Percentiles rank a stretch among this genome's conserved stretches.
phyloP scores from a whole-genome alignment of 1,140 invertebrate species.

The Onthophagus taurus region DNA sequence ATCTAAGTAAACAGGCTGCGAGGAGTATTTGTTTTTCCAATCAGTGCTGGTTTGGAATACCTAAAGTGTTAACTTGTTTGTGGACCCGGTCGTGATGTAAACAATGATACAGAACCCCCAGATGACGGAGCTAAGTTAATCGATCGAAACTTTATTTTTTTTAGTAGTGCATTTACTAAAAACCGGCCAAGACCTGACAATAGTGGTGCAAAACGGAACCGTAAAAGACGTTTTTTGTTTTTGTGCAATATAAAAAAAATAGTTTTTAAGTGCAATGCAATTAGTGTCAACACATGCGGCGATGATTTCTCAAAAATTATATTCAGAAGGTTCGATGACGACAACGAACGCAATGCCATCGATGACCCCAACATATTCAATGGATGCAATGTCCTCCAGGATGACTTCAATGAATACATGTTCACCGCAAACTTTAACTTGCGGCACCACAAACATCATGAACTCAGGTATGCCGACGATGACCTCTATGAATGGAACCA shows the following conservation, averaged over 20 bases:
- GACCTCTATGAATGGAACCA: constrained; percentile 51
- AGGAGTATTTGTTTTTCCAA: constrained; percentile 41
- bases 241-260: constrained; percentile 1
- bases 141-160: constrained; percentile 20
- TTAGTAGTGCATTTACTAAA: constrained; percentile 1
- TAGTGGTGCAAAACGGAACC: constrained; percentile 19
- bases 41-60: constrained; percentile 40
- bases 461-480: constrained; percentile 48
- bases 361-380: constrained; percentile 63
- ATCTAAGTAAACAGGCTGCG: constrained; percentile 40
- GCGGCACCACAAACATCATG: constrained; percentile 51
- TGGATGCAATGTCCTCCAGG: constrained; percentile 67
- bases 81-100: constrained; percentile 39
- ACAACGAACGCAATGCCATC: constrained; percentile 41
- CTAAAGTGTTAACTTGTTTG: constrained; percentile 41
- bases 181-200: not conserved
- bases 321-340: constrained; percentile 38
- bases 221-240: constrained; percentile 2
- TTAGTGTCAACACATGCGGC: constrained; percentile 5
- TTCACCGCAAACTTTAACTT: constrained; percentile 51
- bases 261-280: constrained; percentile 6
- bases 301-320: constrained; percentile 42
- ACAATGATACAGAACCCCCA: constrained; percentile 39
- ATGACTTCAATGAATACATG: constrained; percentile 57
- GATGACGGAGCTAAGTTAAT: constrained; percentile 35